Base-by-base conservation (phyloP, 1,140 invertebrate species). In the Cotesia typhae region DNA sequence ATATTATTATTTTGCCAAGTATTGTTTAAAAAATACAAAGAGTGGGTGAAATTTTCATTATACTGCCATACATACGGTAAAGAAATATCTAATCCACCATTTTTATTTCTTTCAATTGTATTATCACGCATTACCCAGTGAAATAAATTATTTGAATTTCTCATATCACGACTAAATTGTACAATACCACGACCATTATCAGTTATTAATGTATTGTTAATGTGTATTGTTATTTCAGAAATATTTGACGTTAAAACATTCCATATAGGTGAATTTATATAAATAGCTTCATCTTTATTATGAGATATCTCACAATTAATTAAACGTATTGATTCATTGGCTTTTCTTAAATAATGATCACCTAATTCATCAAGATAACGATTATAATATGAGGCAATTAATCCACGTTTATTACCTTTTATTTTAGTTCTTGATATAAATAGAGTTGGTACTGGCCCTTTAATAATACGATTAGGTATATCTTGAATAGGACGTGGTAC, bases 41-140 rank as follows among this genome's bases (percentile, higher is more conserved):
- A 92, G 84, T 98, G 96, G 0, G 95, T 97, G 76, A 95, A 96
- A 81, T 97, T 97, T 83, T 97, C 95, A 80, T 97, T 94, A 77
- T 98, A 97, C 77, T 97, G 92, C 94, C 95, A 98, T 7, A 97
- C 95, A 80, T 98, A 98, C 0, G 97, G 96, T 10, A 98, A 83
- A 0, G 90, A 89, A 1, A 98, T 87, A 80, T 96, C 91, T 73
- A 98, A 92, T 14, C 96, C 96, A 28, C 94, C 94, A 38, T 89
- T 89, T 67, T 87, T 87, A 82, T 98, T 98, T 75, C 94, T 89
- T 79, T 96, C 94, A 51, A 97, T 91, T 0, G 94, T 94, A 75
- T 94, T 95, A 78, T 96, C 95, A 86, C 95, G 92, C 38, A 98
- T 83, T 35, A 95, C 89, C 90, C 97, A 98, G 81, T 98, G 96